A percentile compares a stretch with the other conserved stretches of the same genome.
Evolutionary conservation across 1,140 invertebrate genomes (phyloP).

Genomic region (Plectrocnemia conspersa): DNA sequence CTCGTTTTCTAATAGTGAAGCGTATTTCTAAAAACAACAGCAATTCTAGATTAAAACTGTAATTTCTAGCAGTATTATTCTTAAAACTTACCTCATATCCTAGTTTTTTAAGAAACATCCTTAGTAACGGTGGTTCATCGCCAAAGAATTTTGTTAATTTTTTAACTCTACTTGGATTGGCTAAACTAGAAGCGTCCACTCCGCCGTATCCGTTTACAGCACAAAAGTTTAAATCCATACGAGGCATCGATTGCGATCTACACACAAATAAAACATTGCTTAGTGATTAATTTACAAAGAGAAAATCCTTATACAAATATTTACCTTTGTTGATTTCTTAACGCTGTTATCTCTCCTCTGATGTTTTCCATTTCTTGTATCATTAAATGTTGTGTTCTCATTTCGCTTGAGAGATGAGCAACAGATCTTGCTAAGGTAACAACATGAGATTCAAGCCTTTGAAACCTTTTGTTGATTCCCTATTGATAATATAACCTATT

Average conservation of each 20-base stretch:
- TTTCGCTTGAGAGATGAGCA: slow-evolving; percentile 89
- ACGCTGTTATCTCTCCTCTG: slow-evolving; percentile 73
- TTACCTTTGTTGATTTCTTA: slow-evolving; percentile 54
- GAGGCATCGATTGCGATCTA: slow-evolving; percentile 35
- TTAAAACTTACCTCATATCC: slow-evolving; percentile 77
- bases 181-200: slow-evolving; percentile 60
- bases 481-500: slow-evolving; percentile 42
- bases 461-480: slow-evolving; percentile 83
- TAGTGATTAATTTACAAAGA: neutral
- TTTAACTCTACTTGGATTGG: slow-evolving; percentile 79
- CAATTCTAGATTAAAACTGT: neutral
- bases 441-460: slow-evolving; percentile 85
- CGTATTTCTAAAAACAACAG: slow-evolving; percentile 72
- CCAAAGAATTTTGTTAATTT: slow-evolving; percentile 89
- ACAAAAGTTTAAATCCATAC: slow-evolving; percentile 35
- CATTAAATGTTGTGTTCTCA: slow-evolving; percentile 85
- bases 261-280: neutral
- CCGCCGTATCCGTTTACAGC: slow-evolving; percentile 44
- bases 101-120: slow-evolving; percentile 85
- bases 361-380: slow-evolving; percentile 88
- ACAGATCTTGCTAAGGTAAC: slow-evolving; percentile 86
- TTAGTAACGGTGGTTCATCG: slow-evolving; percentile 83
- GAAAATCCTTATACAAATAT: neutral
- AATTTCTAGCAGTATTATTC: slow-evolving; percentile 1
- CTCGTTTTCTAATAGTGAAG: slow-evolving; percentile 77